A percentile compares a stretch with the other conserved stretches of the same genome.
Evolutionary conservation across 2,113 vertebrate genomes (phyloP).

Genomic region (Martes martes): DNA sequence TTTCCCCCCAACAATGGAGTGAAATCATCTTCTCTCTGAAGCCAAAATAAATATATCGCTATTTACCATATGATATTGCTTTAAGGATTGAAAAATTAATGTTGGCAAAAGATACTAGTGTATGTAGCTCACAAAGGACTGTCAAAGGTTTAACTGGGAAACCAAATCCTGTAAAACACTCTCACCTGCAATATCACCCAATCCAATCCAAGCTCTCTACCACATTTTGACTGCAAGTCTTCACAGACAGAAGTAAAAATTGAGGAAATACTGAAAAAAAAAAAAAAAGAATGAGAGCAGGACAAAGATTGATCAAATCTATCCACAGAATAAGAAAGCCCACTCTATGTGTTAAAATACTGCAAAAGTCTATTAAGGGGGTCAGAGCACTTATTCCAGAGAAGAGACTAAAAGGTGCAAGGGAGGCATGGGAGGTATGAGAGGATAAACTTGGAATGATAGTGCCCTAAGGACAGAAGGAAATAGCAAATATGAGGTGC

Average conservation of each 20-base stretch:
- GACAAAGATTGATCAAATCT: background rate
- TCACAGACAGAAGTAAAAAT: background rate
- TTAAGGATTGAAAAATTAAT: background rate
- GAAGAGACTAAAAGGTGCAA: background rate
- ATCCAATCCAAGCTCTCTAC: background rate
- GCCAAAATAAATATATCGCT: background rate
- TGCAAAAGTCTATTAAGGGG: background rate
- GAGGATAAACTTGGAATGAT: background rate
- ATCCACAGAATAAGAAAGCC: background rate
- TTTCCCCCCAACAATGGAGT: background rate
- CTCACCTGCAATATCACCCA: background rate
- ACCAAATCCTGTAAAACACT: background rate
- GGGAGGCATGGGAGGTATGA: accelerated
- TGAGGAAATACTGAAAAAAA: background rate
- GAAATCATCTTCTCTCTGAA: background rate
- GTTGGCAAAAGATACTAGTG: background rate
- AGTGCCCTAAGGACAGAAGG: background rate
- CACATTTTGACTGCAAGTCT: background rate
- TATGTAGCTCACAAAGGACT: background rate
- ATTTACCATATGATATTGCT: background rate
- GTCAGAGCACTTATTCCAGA: background rate
- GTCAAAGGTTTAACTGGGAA: background rate
- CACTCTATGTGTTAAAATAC: background rate
- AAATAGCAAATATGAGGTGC: background rate
- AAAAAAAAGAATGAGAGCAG: background rate